phyloP scores from a whole-genome alignment of 2,113 vertebrate species.

The Probosciger aterrimus region DNA sequence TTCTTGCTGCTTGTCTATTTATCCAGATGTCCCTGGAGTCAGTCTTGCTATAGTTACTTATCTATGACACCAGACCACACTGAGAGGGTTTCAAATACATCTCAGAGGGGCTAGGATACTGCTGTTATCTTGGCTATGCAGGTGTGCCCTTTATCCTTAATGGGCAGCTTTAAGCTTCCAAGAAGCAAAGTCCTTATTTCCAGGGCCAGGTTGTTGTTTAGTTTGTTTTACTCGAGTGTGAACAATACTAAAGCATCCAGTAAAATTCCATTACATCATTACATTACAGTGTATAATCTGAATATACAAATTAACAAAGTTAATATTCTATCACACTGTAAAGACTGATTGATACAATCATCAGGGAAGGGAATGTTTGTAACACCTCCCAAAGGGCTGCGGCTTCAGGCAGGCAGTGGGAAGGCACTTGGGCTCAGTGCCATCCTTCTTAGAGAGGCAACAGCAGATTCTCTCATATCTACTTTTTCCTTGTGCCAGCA shows the following conservation, averaged over 20 bases:
- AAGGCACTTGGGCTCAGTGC: neutral
- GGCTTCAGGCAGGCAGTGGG: neutral
- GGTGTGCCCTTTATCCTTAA: neutral
- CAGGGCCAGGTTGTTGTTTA: neutral
- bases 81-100: neutral
- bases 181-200: neutral
- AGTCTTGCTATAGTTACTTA: neutral
- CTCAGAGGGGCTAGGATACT: neutral
- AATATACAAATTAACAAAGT: neutral
- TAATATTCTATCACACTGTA: neutral
- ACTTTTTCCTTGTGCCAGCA: neutral
- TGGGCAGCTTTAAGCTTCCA: neutral
- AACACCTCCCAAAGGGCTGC: accelerated
- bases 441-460: neutral
- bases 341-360: neutral
- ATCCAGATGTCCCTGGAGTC: neutral
- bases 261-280: neutral
- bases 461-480: neutral
- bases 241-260: neutral
- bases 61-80: neutral
- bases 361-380: neutral
- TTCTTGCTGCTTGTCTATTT: neutral
- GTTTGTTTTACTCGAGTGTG: neutral
- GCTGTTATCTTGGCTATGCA: neutral
- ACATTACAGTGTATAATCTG: neutral